phyloP scores from a whole-genome alignment of 2,113 vertebrate species.

The Gopherus evgoodei region DNA sequence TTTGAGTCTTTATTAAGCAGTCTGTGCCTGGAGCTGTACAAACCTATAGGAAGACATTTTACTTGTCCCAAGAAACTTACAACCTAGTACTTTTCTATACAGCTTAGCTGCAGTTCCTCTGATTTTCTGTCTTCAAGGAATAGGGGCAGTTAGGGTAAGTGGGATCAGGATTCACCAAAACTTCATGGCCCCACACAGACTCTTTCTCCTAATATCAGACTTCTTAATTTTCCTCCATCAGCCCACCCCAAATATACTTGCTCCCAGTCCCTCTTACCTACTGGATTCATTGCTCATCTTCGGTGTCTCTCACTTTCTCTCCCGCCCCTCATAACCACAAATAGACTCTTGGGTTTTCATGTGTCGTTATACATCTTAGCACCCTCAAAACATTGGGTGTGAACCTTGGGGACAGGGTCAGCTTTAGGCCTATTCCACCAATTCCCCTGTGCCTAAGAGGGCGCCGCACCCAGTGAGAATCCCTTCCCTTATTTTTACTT shows the following conservation, averaged over 20 bases:
- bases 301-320: neutral
- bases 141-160: neutral
- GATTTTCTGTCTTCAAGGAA: neutral
- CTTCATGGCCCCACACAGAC: neutral
- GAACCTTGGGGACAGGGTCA: neutral
- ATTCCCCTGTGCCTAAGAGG: too few relatives aligned
- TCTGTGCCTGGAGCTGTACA: neutral
- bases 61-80: neutral
- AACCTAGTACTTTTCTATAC: neutral
- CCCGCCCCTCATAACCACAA: neutral
- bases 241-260: neutral
- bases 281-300: neutral
- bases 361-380: neutral
- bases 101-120: neutral
- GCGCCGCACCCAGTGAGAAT: too few relatives aligned
- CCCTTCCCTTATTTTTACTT: too few relatives aligned
- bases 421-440: too few relatives aligned
- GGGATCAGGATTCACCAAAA: neutral
- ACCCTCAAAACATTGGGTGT: neutral
- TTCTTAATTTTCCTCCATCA: neutral
- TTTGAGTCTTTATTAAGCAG: conserved; percentile 19
- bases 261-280: neutral
- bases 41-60: conserved; percentile 17
- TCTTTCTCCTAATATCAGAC: neutral
- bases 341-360: neutral